phyloP scores from a whole-genome alignment of 2,888 invertebrate genomes.

The Rhynchonema sp. region DNA sequence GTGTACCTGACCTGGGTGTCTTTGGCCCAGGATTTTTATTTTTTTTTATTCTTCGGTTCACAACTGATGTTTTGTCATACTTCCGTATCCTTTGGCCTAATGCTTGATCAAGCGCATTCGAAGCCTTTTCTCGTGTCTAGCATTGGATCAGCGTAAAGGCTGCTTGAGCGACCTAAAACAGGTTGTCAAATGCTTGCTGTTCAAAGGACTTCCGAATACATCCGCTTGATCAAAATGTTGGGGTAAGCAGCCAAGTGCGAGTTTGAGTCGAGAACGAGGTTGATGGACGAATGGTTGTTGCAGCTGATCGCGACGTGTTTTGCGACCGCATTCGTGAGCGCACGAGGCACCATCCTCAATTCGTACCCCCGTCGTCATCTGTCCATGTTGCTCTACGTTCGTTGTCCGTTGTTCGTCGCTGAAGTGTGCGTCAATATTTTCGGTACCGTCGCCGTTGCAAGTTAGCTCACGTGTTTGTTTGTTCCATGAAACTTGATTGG shows the following conservation, averaged over 20 bases:
- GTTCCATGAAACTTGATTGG: neutral
- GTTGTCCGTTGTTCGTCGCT: slow-evolving; percentile 51
- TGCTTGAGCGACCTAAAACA: too few species aligned
- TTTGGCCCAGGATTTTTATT: too few species aligned
- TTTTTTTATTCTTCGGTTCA: too few species aligned
- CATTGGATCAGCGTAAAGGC: too few species aligned
- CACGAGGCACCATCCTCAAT: slow-evolving; percentile 57
- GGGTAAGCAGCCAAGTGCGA: neutral
- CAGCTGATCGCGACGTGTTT: slow-evolving; percentile 21
- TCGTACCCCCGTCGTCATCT: slow-evolving; percentile 49
- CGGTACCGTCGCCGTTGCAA: slow-evolving; percentile 54
- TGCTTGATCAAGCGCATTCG: too few species aligned
- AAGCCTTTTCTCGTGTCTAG: too few species aligned
- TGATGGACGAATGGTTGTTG: neutral
- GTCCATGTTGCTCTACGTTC: slow-evolving; percentile 48
- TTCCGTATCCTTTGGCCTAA: too few species aligned
- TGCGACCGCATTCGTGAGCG: slow-evolving; percentile 32
- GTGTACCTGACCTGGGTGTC: too few species aligned
- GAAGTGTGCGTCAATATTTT: slow-evolving; percentile 58
- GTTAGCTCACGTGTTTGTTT: neutral
- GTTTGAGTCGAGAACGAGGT: neutral
- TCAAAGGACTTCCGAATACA: too few species aligned
- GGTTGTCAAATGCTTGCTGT: too few species aligned
- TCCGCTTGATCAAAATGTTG: neutral
- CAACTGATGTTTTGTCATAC: too few species aligned